These are phyloP conservation scores for Drosophila ohnishii DNA, from an alignment of 1,140 invertebrate genomes.

Conservation along the genomic window DNA sequence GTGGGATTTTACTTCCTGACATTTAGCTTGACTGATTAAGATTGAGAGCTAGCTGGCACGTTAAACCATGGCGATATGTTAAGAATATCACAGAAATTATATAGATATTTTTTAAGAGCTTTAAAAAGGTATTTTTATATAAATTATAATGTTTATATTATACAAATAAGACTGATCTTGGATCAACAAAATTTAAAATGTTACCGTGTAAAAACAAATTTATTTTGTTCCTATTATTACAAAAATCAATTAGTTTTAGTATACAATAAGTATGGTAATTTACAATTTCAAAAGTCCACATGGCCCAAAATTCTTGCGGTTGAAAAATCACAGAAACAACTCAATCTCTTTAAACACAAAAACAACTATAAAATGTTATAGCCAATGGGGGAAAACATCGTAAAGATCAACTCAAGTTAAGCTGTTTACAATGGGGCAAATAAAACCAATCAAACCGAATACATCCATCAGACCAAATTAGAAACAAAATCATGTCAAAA, in stretches of 20 bases:
- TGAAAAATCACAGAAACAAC: not conserved
- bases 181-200: no score
- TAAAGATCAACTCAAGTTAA: conserved; percentile 35
- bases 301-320: conserved; percentile 15
- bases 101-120: not conserved
- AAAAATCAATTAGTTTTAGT: conserved; percentile 13
- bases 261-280: not conserved
- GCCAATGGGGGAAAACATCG: conserved; percentile 11
- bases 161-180: not conserved
- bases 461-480: conserved; percentile 68
- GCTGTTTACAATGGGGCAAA: conserved; percentile 22
- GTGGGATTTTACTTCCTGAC: conserved; percentile 9
- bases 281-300: conserved; percentile 15
- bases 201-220: not conserved
- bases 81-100: not conserved
- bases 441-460: conserved; percentile 12
- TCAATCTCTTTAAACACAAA: conserved; percentile 18
- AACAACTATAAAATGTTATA: conserved; percentile 36
- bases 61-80: not conserved
- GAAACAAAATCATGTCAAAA: conserved; percentile 37
- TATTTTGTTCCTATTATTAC: not conserved
- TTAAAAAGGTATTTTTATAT: not conserved
- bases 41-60: conserved; percentile 9
- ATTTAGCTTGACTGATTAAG: conserved; percentile 29
- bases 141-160: not conserved